Base-by-base conservation (phyloP, 2,113 vertebrate genomes). In the Eurystomus gularis region DNA sequence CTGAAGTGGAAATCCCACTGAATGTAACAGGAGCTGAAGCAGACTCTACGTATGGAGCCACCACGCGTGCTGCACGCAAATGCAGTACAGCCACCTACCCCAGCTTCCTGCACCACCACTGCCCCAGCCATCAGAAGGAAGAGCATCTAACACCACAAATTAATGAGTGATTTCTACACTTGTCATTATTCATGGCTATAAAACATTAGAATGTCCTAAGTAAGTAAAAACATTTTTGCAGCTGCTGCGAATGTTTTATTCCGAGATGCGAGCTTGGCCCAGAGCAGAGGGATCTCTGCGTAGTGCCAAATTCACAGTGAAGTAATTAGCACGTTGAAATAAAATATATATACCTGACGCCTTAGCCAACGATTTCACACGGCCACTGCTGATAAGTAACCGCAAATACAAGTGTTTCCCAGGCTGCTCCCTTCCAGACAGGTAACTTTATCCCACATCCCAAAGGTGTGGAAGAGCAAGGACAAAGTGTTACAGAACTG, bases 141-240 rank as follows among this genome's bases (percentile, higher is more conserved):
- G 93, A 93, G 86, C 58, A 86, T 64, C 52, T 79, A 75, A 64
- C 49, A 48, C 80, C 82, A 88, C 73, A 90, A 95, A 96, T 78
- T 88, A 86, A 65, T 80, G 66, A 81, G 69, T 92, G 94, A 97
- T 97, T 96, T 96, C 97, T 86, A 83, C 11, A 6, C 69, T 92
- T 96, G 96, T 94, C 94, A 89, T 96, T 97, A 97, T 95, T 97
- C 97, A 90, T 60, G 76, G 86, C 93, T 91, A 95, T 97, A 97
- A 97, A 98, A 97, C 70, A 95, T 95, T 61, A 97, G 84, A 97
- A 97, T 96, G 94, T 86, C 97, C 96, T 94, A 97, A 97, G 96
- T 96, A 97, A 98, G 96, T 97, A 95, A 96, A 98, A 97, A 97
- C 97, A 94, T 95, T 97, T 97, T 97, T 97, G 94, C 97, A 98